Conservation (phyloP, 1,140 invertebrate genomes). For the Megalopta genalis region DNA sequence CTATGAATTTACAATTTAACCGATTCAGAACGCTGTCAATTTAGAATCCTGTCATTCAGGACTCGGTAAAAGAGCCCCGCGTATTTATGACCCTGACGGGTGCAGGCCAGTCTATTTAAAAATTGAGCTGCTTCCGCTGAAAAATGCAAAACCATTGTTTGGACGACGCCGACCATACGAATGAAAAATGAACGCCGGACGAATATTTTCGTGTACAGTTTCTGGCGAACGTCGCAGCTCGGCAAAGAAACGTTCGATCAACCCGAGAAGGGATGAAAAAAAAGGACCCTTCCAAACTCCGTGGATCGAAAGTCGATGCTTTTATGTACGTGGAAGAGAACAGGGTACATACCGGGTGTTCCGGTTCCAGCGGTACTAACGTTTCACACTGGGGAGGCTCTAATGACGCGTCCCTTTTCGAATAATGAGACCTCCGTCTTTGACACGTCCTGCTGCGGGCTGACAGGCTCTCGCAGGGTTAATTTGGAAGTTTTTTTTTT, state of each 20-base stretch:
- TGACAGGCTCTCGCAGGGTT: constrained; percentile 24
- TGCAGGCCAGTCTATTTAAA: not conserved
- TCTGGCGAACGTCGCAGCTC: constrained; percentile 1
- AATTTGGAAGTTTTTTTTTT: constrained; percentile 18
- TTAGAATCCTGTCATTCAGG: too few species aligned
- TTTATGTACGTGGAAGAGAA: not conserved
- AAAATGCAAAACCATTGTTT: not conserved
- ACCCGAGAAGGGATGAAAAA: not conserved
- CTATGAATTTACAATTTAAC: too few species aligned
- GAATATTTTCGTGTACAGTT: constrained; percentile 14
- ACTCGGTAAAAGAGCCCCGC: too few species aligned
- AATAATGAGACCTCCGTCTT: constrained; percentile 32
- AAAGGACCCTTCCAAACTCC: not conserved
- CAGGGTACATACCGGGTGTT: not conserved
- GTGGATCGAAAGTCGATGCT: not conserved
- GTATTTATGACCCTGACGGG: too few species aligned
- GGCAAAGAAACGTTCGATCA: constrained; percentile 27
- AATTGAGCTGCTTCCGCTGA: not conserved
- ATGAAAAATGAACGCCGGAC: constrained; percentile 38
- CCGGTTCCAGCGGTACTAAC: not conserved
- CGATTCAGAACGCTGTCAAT: too few species aligned
- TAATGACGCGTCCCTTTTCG: constrained; percentile 21
- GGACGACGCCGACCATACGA: not conserved
- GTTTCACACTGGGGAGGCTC: too few species aligned
- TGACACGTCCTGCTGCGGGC: constrained; percentile 8